Percentiles rank a stretch among this genome's conserved stretches.
These are phyloP conservation scores for Amphiduros pacificus DNA, from an alignment of 2,888 invertebrate species.

Conservation along the genomic window DNA sequence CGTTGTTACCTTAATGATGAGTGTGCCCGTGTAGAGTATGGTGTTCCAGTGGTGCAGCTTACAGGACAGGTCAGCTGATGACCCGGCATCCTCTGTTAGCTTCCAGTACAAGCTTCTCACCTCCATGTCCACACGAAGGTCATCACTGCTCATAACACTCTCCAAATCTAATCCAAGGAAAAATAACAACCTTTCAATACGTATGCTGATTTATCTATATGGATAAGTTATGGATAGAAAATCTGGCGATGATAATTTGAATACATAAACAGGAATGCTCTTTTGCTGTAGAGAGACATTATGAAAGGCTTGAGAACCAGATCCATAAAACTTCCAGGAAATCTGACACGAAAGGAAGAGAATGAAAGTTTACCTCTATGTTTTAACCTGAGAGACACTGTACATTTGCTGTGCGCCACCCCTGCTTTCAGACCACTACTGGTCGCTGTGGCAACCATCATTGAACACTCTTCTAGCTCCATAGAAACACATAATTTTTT, in stretches of 20 bases:
- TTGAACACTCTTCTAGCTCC: constrained; percentile 6
- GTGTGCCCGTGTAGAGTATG: constrained; percentile 42
- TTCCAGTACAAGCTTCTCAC: constrained; percentile 19
- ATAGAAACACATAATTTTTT: neutral
- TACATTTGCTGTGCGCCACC: constrained; percentile 34
- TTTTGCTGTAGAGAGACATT: no score
- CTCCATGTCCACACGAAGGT: constrained; percentile 19
- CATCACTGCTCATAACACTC: constrained; percentile 1
- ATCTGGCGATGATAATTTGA: no score
- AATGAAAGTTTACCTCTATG: constrained; percentile 31
- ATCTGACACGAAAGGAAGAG: no score
- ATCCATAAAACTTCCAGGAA: no score
- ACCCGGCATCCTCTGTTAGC: constrained; percentile 8
- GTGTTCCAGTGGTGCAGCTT: constrained; percentile 50
- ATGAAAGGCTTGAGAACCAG: no score
- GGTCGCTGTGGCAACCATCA: constrained; percentile 42
- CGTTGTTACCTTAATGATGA: constrained; percentile 47
- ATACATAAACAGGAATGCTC: no score
- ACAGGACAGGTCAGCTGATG: constrained; percentile 33
- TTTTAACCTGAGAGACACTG: constrained; percentile 35
- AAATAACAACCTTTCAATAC: no score
- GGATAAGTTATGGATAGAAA: no score
- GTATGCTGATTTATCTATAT: no score
- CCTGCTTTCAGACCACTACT: constrained; percentile 44
- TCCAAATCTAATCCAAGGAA: no score